Conservation (phyloP, 2,797 vertebrate genomes). For the Vipera ursinii region DNA sequence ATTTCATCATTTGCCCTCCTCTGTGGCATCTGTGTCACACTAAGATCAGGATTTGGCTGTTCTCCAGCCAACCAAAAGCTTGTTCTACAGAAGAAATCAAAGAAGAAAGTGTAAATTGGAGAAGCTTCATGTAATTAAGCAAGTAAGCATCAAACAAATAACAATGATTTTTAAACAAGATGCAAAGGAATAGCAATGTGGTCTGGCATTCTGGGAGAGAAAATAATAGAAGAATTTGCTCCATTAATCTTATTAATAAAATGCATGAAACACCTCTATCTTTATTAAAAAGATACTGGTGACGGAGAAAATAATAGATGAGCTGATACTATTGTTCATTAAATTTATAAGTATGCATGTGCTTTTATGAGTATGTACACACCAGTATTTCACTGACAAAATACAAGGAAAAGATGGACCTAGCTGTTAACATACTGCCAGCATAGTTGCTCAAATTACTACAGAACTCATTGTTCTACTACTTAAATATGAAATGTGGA, state of each 20-base stretch:
- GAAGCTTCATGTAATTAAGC: not conserved
- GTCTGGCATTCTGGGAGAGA: not conserved
- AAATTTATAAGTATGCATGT: not conserved
- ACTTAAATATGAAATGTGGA: not conserved
- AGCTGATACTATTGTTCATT: not conserved
- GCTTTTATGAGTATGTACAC: not conserved
- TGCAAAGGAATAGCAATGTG: not conserved
- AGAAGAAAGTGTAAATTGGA: not conserved
- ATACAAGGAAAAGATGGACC: not conserved
- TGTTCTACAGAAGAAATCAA: not conserved
- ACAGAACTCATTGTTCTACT: not conserved
- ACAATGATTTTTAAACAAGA: not conserved
- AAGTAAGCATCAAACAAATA: not conserved
- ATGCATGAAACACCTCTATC: not conserved
- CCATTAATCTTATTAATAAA: not conserved
- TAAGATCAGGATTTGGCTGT: not conserved
- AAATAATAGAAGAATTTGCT: not conserved
- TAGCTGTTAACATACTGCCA: not conserved
- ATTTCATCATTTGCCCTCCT: not conserved
- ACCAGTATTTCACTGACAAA: not conserved
- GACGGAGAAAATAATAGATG: not conserved
- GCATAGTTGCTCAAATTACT: not conserved
- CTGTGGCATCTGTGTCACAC: not conserved
- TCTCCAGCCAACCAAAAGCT: not conserved
- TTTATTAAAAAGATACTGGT: not conserved